These are phyloP conservation scores for Nothocercus nigrocapillus DNA, from an alignment of 2,113 vertebrate genomes.

Conservation along the genomic window DNA sequence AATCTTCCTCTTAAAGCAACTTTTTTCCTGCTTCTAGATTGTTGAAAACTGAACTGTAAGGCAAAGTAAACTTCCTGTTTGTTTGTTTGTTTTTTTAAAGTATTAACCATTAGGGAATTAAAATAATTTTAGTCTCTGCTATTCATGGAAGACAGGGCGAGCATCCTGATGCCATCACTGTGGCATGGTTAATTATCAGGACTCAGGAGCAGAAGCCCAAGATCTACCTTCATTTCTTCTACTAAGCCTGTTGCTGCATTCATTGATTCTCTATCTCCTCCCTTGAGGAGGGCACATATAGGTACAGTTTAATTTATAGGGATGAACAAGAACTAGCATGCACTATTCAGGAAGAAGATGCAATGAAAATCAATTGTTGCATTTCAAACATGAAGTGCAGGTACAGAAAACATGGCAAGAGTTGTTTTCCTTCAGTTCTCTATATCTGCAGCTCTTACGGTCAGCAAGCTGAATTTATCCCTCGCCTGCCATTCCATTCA, in stretches of 20 bases:
- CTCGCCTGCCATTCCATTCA: background rate
- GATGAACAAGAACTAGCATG: constrained; percentile 43
- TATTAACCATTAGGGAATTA: background rate
- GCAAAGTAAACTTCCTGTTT: background rate
- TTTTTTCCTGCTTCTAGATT: background rate
- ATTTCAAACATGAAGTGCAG: constrained; percentile 12
- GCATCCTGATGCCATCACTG: background rate
- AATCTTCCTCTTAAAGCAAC: background rate
- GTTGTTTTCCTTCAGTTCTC: constrained; percentile 17
- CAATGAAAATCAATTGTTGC: constrained; percentile 47
- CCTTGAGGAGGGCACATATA: constrained; percentile 12
- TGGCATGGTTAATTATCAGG: background rate
- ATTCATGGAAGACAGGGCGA: background rate
- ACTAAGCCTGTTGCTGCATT: background rate
- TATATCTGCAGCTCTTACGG: background rate
- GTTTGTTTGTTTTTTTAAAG: background rate
- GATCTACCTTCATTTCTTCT: background rate
- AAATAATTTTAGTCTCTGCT: background rate
- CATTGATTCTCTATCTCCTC: background rate
- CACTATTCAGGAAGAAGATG: constrained; percentile 7
- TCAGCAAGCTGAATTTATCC: background rate
- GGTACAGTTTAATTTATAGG: constrained; percentile 5
- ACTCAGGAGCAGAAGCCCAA: background rate
- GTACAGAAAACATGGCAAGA: background rate
- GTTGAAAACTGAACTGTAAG: background rate